Evolutionary conservation across 2,888 invertebrate genomes (phyloP), one percentile per base, ranked within the genome.

Genomic region (Drosophila fulvimacula): DNA sequence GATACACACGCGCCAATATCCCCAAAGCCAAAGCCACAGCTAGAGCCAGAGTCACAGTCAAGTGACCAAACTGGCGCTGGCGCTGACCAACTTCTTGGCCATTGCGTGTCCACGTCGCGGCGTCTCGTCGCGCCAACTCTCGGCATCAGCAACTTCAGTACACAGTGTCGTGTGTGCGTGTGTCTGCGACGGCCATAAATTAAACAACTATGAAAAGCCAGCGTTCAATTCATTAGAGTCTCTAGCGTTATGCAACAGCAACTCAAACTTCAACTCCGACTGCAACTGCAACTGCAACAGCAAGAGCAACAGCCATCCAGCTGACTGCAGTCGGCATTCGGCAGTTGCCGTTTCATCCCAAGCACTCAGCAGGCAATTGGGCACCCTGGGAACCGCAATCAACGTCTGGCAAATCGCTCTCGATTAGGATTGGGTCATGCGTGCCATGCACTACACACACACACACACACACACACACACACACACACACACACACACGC

Each of bases 341-440:
- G 76, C 76, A 63, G 56, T 52, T 60, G 69, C 46, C 71, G 65
- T 78, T 81, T 74, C 79, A 79, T 79, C 79, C 81, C 79, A 52
- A 52, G 52, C 52, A 52, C 52, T 38, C 52, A 81, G 71, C 32
- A 24, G 49, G 41, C 41, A 46, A 11, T 52, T 44, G 48, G 65
- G 88, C 88, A 82, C 85, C 85, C 79, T 82, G 88, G 82, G 82
- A 82, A 82, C 88, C 69, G 80, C 77, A 72, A 84, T 79, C 88
- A 87, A 49, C 57, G 79, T 68, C 73, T 69, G 73, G 78, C 76
- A 69, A 77, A 73, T 79, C 80, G 85, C 77, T 72, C 78, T 85
- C 81, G 81, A 82, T 83, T 85, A 74, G 78, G 72, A 60, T 68
- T 62, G 56, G 56, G 53, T 48, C 79, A 81, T 76, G 80, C 77